Evolutionary conservation across 2,888 invertebrate species (phyloP).

Genomic region (Drosophila neoperkinsi): DNA sequence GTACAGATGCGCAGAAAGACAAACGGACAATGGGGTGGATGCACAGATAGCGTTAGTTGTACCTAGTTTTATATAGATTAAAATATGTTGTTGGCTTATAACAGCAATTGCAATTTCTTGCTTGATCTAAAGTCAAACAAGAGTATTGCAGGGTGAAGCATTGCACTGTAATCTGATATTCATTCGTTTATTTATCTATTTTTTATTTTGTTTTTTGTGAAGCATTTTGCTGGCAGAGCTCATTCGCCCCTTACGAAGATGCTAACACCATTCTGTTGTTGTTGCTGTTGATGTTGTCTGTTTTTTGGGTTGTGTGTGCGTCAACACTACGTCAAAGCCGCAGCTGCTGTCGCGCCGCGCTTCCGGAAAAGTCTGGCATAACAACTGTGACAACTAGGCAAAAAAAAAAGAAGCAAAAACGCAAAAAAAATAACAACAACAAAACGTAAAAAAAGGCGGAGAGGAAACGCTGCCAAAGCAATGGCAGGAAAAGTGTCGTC

Average conservation of each 20-base stretch:
- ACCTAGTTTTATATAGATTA: background rate
- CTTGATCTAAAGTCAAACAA: background rate
- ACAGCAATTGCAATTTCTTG: background rate
- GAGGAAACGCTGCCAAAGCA: constrained; percentile 72
- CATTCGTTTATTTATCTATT: constrained; percentile 11
- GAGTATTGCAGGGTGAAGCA: constrained; percentile 12
- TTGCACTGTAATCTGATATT: constrained; percentile 56
- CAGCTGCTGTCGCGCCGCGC: constrained; percentile 80
- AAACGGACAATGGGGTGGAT: background rate
- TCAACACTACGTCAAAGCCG: constrained; percentile 77
- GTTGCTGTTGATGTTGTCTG: constrained; percentile 16
- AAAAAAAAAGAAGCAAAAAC: constrained; percentile 13
- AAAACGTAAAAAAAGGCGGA: constrained; percentile 43
- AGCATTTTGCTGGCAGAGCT: constrained; percentile 49
- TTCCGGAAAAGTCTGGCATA: constrained; percentile 80
- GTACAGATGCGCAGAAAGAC: background rate
- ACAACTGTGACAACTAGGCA: constrained; percentile 61
- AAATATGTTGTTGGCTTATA: background rate
- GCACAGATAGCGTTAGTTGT: background rate
- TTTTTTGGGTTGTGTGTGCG: constrained; percentile 56
- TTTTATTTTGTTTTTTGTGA: constrained; percentile 9
- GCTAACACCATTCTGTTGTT: constrained; percentile 23
- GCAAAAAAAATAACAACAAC: constrained; percentile 5
- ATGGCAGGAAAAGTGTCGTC: constrained; percentile 74
- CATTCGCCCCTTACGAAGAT: constrained; percentile 63